Evolutionary conservation across 2,888 invertebrate species (phyloP).

Genomic region (Eupithecia subfuscata): DNA sequence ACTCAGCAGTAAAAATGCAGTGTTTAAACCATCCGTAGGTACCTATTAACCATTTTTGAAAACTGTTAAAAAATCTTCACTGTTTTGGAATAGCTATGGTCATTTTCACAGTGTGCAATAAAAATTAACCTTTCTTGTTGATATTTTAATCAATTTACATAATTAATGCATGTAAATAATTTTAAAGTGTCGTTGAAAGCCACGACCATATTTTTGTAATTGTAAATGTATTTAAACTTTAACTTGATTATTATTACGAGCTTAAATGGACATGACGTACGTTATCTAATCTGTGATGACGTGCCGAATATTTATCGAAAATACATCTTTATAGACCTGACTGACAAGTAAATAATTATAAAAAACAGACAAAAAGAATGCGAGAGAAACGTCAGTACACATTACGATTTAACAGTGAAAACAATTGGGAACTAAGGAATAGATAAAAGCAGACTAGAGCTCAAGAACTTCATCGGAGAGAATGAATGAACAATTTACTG

Average conservation of each 20-base stretch:
- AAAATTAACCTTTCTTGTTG: not conserved
- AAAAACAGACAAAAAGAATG: not conserved
- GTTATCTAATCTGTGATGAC: no score
- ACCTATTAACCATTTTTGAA: no score
- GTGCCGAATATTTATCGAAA: not conserved
- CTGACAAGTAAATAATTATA: not conserved
- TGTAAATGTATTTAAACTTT: not conserved
- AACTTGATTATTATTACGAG: not conserved
- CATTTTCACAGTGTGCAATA: not conserved
- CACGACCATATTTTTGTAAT: not conserved
- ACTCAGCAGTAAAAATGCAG: no score
- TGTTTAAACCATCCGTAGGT: no score
- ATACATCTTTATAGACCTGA: not conserved
- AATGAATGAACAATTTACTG: no score
- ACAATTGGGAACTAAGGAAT: not conserved
- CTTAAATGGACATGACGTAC: constrained; percentile 5
- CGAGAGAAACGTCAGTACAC: not conserved
- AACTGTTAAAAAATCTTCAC: not conserved
- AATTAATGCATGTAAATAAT: not conserved
- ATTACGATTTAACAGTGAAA: not conserved
- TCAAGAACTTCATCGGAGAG: no score
- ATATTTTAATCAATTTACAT: constrained; percentile 4
- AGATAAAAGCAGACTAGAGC: not conserved
- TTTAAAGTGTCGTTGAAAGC: not conserved
- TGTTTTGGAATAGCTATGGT: not conserved